Evolutionary conservation across 1,140 invertebrate species (phyloP).

Genomic region (Monomorium pharaonis): DNA sequence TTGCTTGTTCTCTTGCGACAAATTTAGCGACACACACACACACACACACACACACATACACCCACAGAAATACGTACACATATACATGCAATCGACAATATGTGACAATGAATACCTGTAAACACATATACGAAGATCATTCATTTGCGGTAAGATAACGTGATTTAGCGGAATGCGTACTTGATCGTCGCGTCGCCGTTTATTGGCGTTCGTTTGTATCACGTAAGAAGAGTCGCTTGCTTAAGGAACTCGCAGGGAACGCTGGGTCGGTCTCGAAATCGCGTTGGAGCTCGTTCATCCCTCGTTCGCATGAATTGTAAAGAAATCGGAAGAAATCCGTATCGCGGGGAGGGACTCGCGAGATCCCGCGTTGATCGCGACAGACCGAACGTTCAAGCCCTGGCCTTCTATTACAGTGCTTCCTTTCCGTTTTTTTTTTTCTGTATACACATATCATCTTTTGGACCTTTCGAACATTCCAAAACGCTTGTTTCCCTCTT

Average conservation of each 20-base stretch:
- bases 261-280: constrained; percentile 42
- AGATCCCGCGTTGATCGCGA: constrained; percentile 21
- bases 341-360: constrained; percentile 36
- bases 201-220: constrained; percentile 69
- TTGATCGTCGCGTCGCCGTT: constrained; percentile 57
- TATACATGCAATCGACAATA: constrained; percentile 10
- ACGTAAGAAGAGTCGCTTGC: constrained; percentile 65
- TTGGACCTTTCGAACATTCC: constrained; percentile 82
- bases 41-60: not conserved
- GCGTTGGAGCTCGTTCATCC: not conserved
- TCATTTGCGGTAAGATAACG: constrained; percentile 20
- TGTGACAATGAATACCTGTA: not conserved
- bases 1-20: constrained; percentile 66
- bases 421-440: constrained; percentile 71
- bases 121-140: constrained; percentile 16
- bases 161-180: constrained; percentile 34
- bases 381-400: constrained; percentile 59
- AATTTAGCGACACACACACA: constrained; percentile 16
- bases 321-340: constrained; percentile 23
- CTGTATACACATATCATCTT: constrained; percentile 74
- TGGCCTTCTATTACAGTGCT: constrained; percentile 63
- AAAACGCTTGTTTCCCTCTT: constrained; percentile 82
- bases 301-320: constrained; percentile 3
- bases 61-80: not conserved
- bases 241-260: constrained; percentile 58